Conservation (phyloP, 35 echinoderm and acorn worm genomes). For the Apostichopus californicus region DNA sequence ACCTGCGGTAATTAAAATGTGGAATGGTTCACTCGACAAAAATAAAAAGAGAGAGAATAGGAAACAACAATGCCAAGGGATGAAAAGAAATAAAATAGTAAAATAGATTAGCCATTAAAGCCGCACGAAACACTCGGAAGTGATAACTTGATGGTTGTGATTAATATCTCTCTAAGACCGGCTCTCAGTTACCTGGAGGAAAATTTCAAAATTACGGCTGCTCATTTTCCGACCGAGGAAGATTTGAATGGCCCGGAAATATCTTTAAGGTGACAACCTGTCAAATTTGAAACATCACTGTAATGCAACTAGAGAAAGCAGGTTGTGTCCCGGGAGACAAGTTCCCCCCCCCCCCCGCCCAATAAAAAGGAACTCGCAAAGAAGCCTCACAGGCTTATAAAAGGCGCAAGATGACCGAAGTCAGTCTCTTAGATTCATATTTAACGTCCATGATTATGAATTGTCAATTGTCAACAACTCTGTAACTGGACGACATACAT, state of each 20-base stretch:
- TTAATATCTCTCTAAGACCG: neutral
- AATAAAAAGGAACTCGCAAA: too few species aligned
- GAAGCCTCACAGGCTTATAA: too few species aligned
- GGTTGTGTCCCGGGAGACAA: too few species aligned
- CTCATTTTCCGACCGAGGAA: neutral
- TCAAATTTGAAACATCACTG: too few species aligned
- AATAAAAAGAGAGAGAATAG: neutral
- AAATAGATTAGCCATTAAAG: neutral
- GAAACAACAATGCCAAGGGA: neutral
- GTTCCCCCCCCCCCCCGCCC: too few species aligned
- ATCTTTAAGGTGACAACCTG: neutral
- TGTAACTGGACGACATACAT: too few species aligned
- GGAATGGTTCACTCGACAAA: neutral
- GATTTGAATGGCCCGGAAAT: neutral
- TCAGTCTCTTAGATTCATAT: too few species aligned
- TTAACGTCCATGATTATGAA: too few species aligned
- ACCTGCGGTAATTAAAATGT: neutral
- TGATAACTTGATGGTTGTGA: neutral
- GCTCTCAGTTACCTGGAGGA: neutral
- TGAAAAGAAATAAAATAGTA: neutral
- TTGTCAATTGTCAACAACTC: too few species aligned
- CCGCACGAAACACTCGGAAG: neutral
- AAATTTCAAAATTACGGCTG: neutral
- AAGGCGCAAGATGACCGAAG: too few species aligned
- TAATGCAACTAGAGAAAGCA: too few species aligned